A percentile compares a stretch with the other conserved stretches of the same genome.
phyloP scores from a whole-genome alignment of 1,140 invertebrate species.

The Tribolium madens region DNA sequence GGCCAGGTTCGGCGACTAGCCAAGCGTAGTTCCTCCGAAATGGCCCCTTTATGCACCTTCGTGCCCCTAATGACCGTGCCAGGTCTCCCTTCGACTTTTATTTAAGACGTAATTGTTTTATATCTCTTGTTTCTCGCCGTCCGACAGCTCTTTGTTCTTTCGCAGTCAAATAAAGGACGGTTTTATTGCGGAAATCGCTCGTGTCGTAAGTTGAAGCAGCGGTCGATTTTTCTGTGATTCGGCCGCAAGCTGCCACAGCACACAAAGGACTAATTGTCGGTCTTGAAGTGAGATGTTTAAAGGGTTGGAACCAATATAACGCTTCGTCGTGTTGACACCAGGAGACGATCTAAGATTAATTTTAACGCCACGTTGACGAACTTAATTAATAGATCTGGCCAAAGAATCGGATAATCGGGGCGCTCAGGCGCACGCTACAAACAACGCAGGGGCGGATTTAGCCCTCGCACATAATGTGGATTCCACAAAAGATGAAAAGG shows the following conservation, averaged over 20 bases:
- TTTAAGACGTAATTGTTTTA: slow-evolving; percentile 41
- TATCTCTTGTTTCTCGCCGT: slow-evolving; percentile 39
- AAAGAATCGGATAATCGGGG: slow-evolving; percentile 44
- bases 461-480: too few species aligned
- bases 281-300: slow-evolving; percentile 29
- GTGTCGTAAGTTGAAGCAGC: background rate
- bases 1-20: slow-evolving; percentile 41
- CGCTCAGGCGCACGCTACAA: slow-evolving; percentile 12
- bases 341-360: slow-evolving; percentile 50
- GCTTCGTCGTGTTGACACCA: slow-evolving; percentile 34
- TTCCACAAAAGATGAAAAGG: too few species aligned
- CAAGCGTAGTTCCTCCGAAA: slow-evolving; percentile 40
- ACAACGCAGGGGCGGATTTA: background rate
- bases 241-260: background rate
- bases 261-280: slow-evolving; percentile 26
- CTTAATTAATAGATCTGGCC: slow-evolving; percentile 44
- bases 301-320: slow-evolving; percentile 40
- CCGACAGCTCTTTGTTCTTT: slow-evolving; percentile 29
- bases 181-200: slow-evolving; percentile 31
- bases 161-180: slow-evolving; percentile 13
- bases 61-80: slow-evolving; percentile 43
- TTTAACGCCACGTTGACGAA: slow-evolving; percentile 48
- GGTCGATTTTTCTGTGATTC: slow-evolving; percentile 2
- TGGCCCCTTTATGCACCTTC: slow-evolving; percentile 45
- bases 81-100: slow-evolving; percentile 24